phyloP scores from a whole-genome alignment of 2,888 invertebrate genomes.

The Drosophila anceps region DNA sequence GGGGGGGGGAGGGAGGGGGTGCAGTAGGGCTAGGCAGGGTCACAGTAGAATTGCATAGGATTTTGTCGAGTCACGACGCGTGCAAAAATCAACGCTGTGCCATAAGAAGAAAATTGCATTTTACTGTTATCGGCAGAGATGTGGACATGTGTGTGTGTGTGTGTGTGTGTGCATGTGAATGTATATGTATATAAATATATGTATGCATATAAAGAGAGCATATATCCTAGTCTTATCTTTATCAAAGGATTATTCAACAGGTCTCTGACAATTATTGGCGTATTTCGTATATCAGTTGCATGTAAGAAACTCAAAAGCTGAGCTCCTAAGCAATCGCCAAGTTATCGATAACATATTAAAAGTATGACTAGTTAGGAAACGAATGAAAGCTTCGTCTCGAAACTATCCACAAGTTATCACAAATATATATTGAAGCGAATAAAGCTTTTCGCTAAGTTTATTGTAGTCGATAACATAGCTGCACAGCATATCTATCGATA shows the following conservation, averaged over 20 bases:
- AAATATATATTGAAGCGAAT: background rate
- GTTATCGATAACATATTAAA: background rate
- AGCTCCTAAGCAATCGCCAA: background rate
- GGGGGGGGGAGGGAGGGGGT: background rate
- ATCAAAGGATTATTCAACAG: background rate
- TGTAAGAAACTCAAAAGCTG: background rate
- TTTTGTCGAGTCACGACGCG: slow-evolving; percentile 54
- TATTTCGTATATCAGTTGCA: background rate
- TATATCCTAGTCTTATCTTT: slow-evolving; percentile 11
- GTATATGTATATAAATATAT: background rate
- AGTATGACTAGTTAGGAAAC: background rate
- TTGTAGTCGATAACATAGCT: background rate
- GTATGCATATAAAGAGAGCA: background rate
- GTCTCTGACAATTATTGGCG: background rate
- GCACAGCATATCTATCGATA: background rate
- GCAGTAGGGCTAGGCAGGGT: slow-evolving; percentile 3
- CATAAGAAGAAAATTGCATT: slow-evolving; percentile 77
- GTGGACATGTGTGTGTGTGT: slow-evolving; percentile 18
- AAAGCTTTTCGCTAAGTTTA: background rate
- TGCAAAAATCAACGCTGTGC: slow-evolving; percentile 72
- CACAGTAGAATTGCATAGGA: slow-evolving; percentile 11
- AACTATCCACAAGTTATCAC: background rate
- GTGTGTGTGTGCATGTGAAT: slow-evolving; percentile 11
- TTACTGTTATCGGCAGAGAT: slow-evolving; percentile 62
- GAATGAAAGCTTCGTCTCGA: background rate